Conservation (phyloP, 2,888 invertebrate genomes). For the Tupiocoris notatus region DNA sequence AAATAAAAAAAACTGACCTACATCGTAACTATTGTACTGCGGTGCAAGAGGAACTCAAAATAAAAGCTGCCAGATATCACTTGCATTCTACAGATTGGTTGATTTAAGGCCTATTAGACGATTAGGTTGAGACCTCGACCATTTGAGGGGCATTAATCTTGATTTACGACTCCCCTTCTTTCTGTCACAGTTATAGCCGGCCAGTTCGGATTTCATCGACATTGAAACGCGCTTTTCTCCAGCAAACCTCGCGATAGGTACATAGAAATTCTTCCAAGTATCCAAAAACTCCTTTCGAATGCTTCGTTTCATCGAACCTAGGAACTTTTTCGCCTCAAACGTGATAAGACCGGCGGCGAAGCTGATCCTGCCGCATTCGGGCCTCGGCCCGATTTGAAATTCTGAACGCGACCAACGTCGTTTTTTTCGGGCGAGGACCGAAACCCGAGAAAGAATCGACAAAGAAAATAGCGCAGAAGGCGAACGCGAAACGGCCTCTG, state of each 20-base stretch:
- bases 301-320: too few species aligned
- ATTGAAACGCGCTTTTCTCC: too few species aligned
- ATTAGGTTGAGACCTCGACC: not conserved
- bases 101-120: not conserved
- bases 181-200: not conserved
- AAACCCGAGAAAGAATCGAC: not conserved
- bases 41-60: too few species aligned
- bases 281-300: too few species aligned
- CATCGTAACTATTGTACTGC: too few species aligned
- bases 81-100: not conserved
- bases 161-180: not conserved
- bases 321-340: not conserved
- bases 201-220: not conserved
- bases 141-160: not conserved
- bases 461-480: not conserved
- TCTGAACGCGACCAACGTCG: not conserved
- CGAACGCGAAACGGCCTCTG: not conserved
- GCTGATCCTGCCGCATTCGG: not conserved
- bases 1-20: too few species aligned
- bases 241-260: too few species aligned
- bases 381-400: not conserved
- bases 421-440: not conserved
- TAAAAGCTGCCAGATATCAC: too few species aligned
- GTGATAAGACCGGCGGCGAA: not conserved
- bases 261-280: too few species aligned